Evolutionary conservation across 2,888 invertebrate genomes (phyloP).

Genomic region (Drosophila rellima): DNA sequence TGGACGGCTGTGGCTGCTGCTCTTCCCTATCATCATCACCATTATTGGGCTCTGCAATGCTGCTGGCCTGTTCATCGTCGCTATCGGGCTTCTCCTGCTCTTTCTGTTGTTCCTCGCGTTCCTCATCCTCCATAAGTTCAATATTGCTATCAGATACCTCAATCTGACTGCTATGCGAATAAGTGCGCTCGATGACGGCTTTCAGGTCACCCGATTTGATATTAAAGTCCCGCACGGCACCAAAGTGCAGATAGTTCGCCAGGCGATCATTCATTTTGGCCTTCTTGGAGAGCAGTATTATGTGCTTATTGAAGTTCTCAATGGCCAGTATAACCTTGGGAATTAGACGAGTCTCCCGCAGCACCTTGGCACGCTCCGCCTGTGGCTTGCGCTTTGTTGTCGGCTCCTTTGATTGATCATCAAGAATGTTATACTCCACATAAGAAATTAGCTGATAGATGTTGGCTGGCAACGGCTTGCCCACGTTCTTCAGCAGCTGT

Average conservation of each 20-base stretch:
- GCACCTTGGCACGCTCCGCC: constrained; percentile 86
- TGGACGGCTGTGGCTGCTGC: constrained; percentile 3
- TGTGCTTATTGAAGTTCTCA: constrained; percentile 88
- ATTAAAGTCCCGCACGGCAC: constrained; percentile 88
- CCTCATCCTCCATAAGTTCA: constrained; percentile 29
- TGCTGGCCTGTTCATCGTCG: constrained; percentile 55
- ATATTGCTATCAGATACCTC: constrained; percentile 63
- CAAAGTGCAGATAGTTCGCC: constrained; percentile 87
- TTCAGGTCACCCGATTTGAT: constrained; percentile 87
- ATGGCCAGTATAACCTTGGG: constrained; percentile 88
- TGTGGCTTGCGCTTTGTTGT: constrained; percentile 84
- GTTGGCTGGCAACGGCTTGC: constrained; percentile 87
- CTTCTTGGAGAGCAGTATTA: constrained; percentile 87
- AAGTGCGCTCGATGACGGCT: constrained; percentile 86
- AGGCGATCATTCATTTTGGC: constrained; percentile 87
- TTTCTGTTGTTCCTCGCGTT: constrained; percentile 23
- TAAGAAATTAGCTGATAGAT: constrained; percentile 87
- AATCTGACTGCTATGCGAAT: constrained; percentile 80
- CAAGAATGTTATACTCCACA: constrained; percentile 86
- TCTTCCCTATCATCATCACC: constrained; percentile 14
- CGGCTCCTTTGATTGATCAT: constrained; percentile 61
- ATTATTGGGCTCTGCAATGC: constrained; percentile 51
- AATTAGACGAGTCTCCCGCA: constrained; percentile 88
- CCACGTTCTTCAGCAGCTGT: constrained; percentile 86
- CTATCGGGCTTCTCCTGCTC: constrained; percentile 16